Conservation (phyloP, 2,888 invertebrate species). For the Lamellibrachia satsuma region DNA sequence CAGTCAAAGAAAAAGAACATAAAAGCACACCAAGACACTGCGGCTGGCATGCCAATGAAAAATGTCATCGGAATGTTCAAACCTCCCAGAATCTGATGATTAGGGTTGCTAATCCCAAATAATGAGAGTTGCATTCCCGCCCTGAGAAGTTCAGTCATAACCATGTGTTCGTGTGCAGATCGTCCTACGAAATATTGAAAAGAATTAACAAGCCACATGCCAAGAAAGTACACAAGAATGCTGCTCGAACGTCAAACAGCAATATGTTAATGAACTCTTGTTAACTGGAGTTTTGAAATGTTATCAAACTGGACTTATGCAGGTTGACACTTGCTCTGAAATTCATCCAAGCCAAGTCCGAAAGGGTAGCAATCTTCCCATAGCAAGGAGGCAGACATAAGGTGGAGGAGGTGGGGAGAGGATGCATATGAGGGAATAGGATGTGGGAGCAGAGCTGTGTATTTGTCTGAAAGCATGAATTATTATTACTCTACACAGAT, state of each 20-base stretch:
- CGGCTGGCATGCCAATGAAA: not conserved
- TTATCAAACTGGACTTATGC: not conserved
- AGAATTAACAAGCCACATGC: not conserved
- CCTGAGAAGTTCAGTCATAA: slow-evolving; percentile 33
- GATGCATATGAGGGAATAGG: not conserved
- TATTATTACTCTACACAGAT: not conserved
- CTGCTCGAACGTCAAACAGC: not conserved
- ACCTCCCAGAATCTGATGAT: slow-evolving; percentile 29
- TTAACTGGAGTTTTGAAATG: not conserved
- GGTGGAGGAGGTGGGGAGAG: not conserved
- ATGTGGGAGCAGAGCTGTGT: not conserved
- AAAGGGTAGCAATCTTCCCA: not conserved
- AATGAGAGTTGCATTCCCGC: slow-evolving; percentile 45
- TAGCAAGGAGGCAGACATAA: not conserved
- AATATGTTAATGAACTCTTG: not conserved
- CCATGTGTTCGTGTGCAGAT: slow-evolving; percentile 12
- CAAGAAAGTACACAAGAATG: not conserved
- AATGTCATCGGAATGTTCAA: slow-evolving; percentile 5
- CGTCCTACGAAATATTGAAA: not conserved
- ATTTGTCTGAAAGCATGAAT: not conserved
- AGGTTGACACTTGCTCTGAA: not conserved
- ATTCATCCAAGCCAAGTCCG: not conserved
- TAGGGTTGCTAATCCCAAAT: slow-evolving; percentile 35
- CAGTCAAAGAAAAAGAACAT: not conserved
- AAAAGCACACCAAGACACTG: not conserved